Evolutionary conservation across 2,113 vertebrate species (phyloP).

Genomic region (Prunella himalayana): DNA sequence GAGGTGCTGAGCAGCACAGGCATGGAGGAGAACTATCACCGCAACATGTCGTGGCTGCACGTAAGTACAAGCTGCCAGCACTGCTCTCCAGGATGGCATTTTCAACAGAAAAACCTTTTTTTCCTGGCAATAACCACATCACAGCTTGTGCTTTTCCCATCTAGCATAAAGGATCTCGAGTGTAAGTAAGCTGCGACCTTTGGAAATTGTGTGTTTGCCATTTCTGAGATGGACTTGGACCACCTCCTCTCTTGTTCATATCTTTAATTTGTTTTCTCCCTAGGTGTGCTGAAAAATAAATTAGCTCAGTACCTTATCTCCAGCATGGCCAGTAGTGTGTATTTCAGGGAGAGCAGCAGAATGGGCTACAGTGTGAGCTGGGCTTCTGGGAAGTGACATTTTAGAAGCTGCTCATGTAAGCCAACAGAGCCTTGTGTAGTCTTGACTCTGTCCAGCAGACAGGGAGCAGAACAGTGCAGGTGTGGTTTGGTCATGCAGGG

Average conservation of each 20-base stretch:
- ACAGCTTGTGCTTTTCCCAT: background rate
- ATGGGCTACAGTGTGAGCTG: background rate
- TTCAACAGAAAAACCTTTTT: background rate
- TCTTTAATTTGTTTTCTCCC: background rate
- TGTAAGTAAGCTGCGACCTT: background rate
- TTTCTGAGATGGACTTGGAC: background rate
- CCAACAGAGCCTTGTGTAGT: background rate
- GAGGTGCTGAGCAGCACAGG: conserved; percentile 87
- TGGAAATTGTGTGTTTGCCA: background rate
- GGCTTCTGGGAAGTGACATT: background rate
- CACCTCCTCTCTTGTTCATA: background rate
- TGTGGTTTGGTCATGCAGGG: background rate
- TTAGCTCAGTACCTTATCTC: background rate
- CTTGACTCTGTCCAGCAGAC: background rate
- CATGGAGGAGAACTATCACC: conserved; percentile 92
- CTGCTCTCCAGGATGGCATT: background rate
- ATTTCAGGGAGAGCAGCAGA: background rate
- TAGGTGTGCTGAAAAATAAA: background rate
- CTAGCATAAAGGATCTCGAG: background rate
- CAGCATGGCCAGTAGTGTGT: background rate
- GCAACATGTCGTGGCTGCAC: conserved; percentile 97
- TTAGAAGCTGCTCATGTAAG: background rate
- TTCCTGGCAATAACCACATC: background rate
- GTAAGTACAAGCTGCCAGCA: conserved; percentile 72
- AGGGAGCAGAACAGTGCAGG: background rate